Base-by-base conservation (phyloP, 2,113 vertebrate species). In the Boleophthalmus pectinirostris region DNA sequence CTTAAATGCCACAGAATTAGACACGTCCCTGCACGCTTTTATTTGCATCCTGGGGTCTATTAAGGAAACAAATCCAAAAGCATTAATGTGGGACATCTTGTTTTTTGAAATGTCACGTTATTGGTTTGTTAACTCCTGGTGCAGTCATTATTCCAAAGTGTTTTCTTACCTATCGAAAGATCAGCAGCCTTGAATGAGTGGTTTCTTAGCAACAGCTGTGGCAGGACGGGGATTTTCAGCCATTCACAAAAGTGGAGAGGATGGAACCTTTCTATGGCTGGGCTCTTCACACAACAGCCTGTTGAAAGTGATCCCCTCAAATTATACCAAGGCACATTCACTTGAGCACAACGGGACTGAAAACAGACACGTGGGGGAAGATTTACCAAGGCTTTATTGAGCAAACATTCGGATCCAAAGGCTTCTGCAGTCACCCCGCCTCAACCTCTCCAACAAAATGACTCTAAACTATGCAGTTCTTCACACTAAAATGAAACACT, bases 141-240 rank as follows among this genome's bases (percentile, higher is more conserved):
- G 25, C 69, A 64, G 54, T 54, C 69, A 70, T 76, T 70, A 73
- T 63, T 75, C 63, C 57, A 23, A 69, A 71, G 75, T 58, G 74
- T 67, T 75, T 56, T 25, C 18, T 21, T 29, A 66, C 43, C 73
- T 56, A 63, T 75, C 64, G 49, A 60, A 85, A 80, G 72, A 82
- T 75, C 80, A 79, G 47, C 71, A 58, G 69, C 67, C 72, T 78
- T 78, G 70, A 72, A 81, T 70, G 25, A 43, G 43, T 69, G 70
- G 86, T 81, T 84, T 70, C 78, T 84, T 77, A 88, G 82, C 81
- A 88, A 88, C 79, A 29, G 75, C 68, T 61, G 24, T 15, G n/a
- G 56, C 68, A 66, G 73, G 77, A 84, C 66, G 35, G 57, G 56
- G 43, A 24, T 80, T 84, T 80, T n/a, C 75, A 73, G 72, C 72